Evolutionary conservation across 2,888 invertebrate species (phyloP).

Genomic region (Dasypolia templi): DNA sequence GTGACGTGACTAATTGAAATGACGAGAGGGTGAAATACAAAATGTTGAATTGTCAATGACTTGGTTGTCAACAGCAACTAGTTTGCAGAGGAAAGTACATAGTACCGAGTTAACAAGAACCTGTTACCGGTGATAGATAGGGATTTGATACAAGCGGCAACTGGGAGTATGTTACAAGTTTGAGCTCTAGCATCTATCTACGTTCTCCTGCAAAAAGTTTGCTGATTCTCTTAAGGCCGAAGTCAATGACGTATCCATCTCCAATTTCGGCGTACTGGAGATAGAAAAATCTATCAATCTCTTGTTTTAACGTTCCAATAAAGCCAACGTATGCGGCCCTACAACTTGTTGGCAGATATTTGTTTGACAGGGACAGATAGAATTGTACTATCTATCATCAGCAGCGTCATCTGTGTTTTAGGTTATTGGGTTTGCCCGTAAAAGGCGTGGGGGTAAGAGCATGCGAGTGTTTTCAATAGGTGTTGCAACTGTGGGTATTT

Average conservation of each 20-base stretch:
- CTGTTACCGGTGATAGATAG: background rate
- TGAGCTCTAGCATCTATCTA: background rate
- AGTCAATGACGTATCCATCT: no score
- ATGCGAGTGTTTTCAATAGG: background rate
- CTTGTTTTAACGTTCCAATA: no score
- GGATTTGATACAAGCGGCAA: background rate
- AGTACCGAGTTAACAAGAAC: background rate
- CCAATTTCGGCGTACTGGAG: no score
- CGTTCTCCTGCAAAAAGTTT: background rate
- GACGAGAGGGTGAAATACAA: slow-evolving; percentile 9
- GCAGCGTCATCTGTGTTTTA: no score
- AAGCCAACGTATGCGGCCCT: no score
- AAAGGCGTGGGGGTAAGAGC: no score
- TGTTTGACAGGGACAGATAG: no score
- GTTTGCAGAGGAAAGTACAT: background rate
- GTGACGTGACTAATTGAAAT: slow-evolving; percentile 29
- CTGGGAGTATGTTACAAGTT: background rate
- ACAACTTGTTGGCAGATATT: no score
- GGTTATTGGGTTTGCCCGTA: no score
- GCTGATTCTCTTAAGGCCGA: background rate
- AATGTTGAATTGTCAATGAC: background rate
- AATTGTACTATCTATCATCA: no score
- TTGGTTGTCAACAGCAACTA: background rate
- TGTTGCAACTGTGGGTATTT: background rate
- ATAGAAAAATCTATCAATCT: no score